A percentile compares a stretch with the other conserved stretches of the same genome.
phyloP scores from a whole-genome alignment of 2,113 vertebrate genomes.

The Canis aureus region DNA sequence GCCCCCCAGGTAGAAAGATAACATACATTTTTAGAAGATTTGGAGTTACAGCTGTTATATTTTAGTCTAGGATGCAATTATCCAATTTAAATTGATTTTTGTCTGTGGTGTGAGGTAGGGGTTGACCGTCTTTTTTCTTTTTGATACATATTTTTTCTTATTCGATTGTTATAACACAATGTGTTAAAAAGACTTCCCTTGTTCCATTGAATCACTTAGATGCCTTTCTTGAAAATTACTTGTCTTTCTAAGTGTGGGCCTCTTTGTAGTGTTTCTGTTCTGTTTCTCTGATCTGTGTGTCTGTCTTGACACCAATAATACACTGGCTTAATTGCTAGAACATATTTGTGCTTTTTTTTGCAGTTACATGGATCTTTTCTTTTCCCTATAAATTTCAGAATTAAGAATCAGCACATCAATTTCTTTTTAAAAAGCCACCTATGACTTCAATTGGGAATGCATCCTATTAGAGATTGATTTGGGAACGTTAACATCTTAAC shows the following conservation, averaged over 20 bases:
- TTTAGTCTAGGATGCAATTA: not conserved
- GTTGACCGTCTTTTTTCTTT: not conserved
- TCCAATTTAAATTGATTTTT: not conserved
- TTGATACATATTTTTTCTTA: fast-evolving
- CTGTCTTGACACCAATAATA: too few species aligned
- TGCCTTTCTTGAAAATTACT: not conserved
- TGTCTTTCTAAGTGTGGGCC: too few species aligned
- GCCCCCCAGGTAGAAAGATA: not conserved
- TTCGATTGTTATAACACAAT: fast-evolving
- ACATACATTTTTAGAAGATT: not conserved
- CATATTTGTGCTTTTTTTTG: not conserved
- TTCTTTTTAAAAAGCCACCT: not conserved
- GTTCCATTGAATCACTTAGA: not conserved
- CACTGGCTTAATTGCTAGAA: not conserved
- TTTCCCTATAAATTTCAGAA: not conserved
- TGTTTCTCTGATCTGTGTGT: fast-evolving
- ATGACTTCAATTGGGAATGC: not conserved
- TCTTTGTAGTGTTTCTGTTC: not conserved
- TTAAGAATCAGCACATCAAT: not conserved
- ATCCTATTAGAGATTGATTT: not conserved
- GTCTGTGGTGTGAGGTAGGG: not conserved
- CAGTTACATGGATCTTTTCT: not conserved
- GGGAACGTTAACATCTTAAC: not conserved
- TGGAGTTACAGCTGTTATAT: not conserved
- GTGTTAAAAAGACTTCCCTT: not conserved